These are phyloP conservation scores for Apamea monoglypha DNA, from an alignment of 2,888 invertebrate genomes.

Conservation along the genomic window DNA sequence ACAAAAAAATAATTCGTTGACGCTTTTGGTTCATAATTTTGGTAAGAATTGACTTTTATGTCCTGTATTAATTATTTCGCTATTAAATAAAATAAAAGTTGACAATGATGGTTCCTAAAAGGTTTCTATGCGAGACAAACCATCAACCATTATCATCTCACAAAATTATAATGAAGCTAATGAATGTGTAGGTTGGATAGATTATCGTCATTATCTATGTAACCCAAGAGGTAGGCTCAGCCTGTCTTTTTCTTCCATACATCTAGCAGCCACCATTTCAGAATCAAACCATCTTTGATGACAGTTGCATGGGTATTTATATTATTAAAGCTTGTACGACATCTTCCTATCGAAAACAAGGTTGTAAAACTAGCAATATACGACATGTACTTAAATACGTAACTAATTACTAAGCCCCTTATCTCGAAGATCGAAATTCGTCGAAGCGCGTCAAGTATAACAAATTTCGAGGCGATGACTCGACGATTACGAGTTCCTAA, in stretches of 20 bases:
- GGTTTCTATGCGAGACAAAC: background rate
- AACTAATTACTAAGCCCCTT: constrained; percentile 70
- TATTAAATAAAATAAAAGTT: constrained; percentile 27
- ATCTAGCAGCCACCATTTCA: background rate
- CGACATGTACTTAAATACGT: constrained; percentile 61
- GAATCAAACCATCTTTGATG: background rate
- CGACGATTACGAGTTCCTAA: constrained; percentile 70
- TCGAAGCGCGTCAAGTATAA: constrained; percentile 77
- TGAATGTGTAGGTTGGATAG: background rate
- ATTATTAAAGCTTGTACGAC: constrained; percentile 22
- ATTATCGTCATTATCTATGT: background rate
- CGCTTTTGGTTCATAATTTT: constrained; percentile 43
- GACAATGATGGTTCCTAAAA: background rate
- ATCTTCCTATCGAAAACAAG: constrained; percentile 51
- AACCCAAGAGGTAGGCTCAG: no score
- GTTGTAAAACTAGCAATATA: constrained; percentile 54
- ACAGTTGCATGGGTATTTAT: background rate
- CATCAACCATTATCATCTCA: background rate
- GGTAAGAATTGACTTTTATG: constrained; percentile 48
- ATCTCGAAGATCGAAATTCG: constrained; percentile 79
- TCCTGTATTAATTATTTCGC: constrained; percentile 29
- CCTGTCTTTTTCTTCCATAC: background rate
- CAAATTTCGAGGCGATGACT: constrained; percentile 83
- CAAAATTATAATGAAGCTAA: background rate
- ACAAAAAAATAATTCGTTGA: constrained; percentile 33